Base-by-base conservation (phyloP, 2,113 vertebrate genomes). In the Syngnathus floridae region DNA sequence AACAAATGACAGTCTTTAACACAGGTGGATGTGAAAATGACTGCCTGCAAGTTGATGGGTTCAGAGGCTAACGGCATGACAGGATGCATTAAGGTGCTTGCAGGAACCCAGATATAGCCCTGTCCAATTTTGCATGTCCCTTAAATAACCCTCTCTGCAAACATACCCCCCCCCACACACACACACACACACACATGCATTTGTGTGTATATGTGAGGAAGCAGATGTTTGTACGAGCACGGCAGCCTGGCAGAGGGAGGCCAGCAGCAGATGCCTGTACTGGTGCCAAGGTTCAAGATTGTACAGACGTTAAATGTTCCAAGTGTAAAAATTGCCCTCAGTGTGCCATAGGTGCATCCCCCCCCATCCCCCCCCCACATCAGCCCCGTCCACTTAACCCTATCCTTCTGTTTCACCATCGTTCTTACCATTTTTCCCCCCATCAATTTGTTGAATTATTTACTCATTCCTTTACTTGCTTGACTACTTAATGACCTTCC, bases 1-100 rank as follows among this genome's bases (percentile, higher is more conserved):
- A 97, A 98, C 94, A 97, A 98, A 98, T 98, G 95, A 93, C 91
- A 91, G 93, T 94, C 94, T 98, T 98, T 97, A 96, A 96, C 95
- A 95, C 96, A 98, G 96, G 97, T 99, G 96, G 95, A 97, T 93
- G 93, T 93, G 95, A 94, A 96, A 96, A 97, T 97, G 94, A 79
- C 83, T 93, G 93, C 90, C 92, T 94, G 93, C 85, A 65, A 72
- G 89, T 92, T 93, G 95, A 98, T 98, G 92, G n/a, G 95, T 96
- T 98, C 94, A 91, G 66, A 90, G 89, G 91, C 93, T 98, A 99
- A 99, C 97, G 95, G 95, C 93, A 95, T 93, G 93, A 95, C 95
- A 94, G 94, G 95, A 99, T 93, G 93, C 95, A 96, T 97, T 96
- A 96, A 92, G 93, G 91, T 92, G 93, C 96, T 94, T 95, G 93